Evolutionary conservation across 2,113 vertebrate species (phyloP).

Genomic region (Strix uralensis): DNA sequence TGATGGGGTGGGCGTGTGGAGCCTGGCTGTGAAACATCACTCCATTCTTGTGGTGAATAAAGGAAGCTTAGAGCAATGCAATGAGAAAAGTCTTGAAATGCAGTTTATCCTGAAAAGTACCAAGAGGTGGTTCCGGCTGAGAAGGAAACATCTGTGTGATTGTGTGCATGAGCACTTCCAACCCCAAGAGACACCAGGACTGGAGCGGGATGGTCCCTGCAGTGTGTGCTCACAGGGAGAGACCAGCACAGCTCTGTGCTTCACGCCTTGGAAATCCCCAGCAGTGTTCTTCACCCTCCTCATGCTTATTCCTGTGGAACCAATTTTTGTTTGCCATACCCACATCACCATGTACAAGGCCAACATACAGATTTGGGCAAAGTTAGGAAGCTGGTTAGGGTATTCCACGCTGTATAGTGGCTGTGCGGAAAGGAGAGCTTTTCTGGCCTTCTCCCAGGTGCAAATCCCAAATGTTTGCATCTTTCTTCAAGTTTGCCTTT

Average conservation of each 20-base stretch:
- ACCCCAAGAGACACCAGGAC: neutral
- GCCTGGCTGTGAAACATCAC: neutral
- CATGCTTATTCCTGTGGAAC: neutral
- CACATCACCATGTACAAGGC: neutral
- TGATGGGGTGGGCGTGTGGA: neutral
- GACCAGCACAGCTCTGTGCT: neutral
- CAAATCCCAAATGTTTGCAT: neutral
- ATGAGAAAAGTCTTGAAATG: neutral
- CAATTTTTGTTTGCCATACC: neutral
- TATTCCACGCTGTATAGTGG: neutral
- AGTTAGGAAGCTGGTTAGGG: neutral
- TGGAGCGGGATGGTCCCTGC: neutral
- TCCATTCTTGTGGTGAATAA: neutral
- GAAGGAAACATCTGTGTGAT: neutral
- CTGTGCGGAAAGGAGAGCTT: neutral
- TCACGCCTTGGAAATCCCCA: neutral
- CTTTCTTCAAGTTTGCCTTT: neutral
- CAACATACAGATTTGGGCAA: neutral
- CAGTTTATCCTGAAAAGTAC: neutral
- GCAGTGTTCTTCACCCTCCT: neutral
- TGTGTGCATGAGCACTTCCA: neutral
- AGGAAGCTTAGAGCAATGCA: neutral
- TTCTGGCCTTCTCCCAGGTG: neutral
- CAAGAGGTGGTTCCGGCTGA: neutral
- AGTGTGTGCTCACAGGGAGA: neutral